A percentile compares a stretch with the other conserved stretches of the same genome.
Conservation (phyloP, 2,888 invertebrate genomes). For the Pogonocherus hispidulus region DNA sequence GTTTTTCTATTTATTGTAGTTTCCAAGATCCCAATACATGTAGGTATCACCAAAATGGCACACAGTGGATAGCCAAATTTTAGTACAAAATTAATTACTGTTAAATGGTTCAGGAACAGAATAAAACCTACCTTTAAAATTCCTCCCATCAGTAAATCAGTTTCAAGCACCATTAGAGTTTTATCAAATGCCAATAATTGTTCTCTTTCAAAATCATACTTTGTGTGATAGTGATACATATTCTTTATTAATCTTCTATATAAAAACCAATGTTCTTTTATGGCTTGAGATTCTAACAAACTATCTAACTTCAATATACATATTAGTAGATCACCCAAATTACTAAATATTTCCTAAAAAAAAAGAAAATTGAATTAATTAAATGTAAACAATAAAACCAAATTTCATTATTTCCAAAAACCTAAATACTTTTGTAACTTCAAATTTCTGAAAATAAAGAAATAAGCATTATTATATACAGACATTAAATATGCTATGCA, state of each 20-base stretch:
- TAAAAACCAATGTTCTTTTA: constrained; percentile 80
- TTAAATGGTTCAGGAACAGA: neutral
- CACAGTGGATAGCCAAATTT: no score
- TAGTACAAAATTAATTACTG: no score
- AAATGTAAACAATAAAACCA: neutral
- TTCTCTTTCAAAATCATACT: constrained; percentile 74
- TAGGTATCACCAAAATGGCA: no score
- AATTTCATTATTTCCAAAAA: constrained; percentile 54
- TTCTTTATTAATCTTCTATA: constrained; percentile 83
- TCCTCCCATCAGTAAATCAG: constrained; percentile 77
- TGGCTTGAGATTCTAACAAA: constrained; percentile 72
- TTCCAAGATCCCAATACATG: no score
- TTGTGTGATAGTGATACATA: constrained; percentile 75
- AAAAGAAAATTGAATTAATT: constrained; percentile 46
- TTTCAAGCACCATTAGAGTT: constrained; percentile 79
- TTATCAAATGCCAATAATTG: constrained; percentile 79
- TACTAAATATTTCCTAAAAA: constrained; percentile 69
- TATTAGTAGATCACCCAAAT: constrained; percentile 78
- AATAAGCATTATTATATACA: no score
- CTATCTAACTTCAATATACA: constrained; percentile 79
- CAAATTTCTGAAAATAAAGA: no score
- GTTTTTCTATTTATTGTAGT: no score
- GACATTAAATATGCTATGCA: no score
- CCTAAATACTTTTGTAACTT: no score
- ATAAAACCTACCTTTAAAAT: constrained; percentile 75